phyloP scores from a whole-genome alignment of 2,888 invertebrate species.

The Erpobdella octoculata region DNA sequence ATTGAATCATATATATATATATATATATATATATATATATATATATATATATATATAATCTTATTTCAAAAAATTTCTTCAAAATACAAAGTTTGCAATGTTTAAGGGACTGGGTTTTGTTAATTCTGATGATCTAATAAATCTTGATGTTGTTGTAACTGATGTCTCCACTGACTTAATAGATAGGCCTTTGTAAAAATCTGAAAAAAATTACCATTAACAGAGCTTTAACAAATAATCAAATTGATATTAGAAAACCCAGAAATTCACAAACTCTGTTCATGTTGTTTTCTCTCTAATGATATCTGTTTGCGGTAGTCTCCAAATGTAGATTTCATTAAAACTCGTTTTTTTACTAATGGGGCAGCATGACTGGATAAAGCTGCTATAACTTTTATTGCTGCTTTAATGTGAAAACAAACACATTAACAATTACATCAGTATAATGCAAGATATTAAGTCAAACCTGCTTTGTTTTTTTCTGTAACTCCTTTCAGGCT shows the following conservation, averaged over 20 bases:
- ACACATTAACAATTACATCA: too few relatives aligned
- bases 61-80: too few relatives aligned
- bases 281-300: background rate
- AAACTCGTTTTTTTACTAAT: background rate
- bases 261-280: background rate
- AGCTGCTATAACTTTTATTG: background rate
- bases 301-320: background rate
- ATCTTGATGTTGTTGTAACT: too few relatives aligned
- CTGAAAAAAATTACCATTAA: too few relatives aligned
- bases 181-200: background rate
- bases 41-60: too few relatives aligned
- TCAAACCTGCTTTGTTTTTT: background rate
- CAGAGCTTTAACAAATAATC: background rate
- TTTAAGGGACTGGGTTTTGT: too few relatives aligned
- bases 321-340: constrained; percentile 3
- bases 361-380: background rate
- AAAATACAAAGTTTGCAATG: too few relatives aligned
- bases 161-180: too few relatives aligned
- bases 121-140: too few relatives aligned
- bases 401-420: background rate
- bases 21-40: too few relatives aligned
- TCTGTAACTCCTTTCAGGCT: background rate
- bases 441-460: background rate
- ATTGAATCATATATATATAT: too few relatives aligned
- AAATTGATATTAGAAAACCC: background rate